Conservation (phyloP, 2,113 vertebrate genomes). For the Melanocharis versteri region DNA sequence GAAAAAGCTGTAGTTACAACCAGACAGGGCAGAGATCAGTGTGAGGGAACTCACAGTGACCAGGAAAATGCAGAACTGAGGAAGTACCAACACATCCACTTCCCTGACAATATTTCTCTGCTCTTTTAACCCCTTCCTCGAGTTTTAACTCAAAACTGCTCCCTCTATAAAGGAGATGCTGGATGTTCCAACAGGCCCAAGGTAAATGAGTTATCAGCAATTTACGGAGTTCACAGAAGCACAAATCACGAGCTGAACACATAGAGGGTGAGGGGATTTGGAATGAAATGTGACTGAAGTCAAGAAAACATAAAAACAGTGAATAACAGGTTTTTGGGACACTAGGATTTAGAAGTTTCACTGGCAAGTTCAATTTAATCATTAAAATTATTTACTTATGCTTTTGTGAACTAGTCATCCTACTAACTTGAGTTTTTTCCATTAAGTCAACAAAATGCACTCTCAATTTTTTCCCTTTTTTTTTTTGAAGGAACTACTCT, state of each 20-base stretch:
- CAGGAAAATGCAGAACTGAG: neutral
- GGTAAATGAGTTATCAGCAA: neutral
- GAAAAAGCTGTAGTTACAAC: neutral
- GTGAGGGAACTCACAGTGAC: neutral
- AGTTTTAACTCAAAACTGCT: neutral
- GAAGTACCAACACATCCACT: neutral
- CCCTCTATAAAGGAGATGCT: neutral
- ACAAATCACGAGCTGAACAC: neutral
- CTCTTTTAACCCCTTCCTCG: neutral
- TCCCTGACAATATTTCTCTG: neutral
- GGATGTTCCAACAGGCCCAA: neutral
- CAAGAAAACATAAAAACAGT: neutral
- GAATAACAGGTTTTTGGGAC: neutral
- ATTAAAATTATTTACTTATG: neutral
- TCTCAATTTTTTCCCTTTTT: neutral
- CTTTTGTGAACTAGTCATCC: neutral
- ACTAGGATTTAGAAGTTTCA: neutral
- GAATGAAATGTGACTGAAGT: neutral
- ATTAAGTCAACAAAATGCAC: neutral
- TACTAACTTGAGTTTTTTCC: neutral
- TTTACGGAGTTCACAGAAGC: neutral
- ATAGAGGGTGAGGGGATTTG: rapidly evolving
- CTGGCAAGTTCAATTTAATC: neutral
- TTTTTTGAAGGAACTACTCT: neutral
- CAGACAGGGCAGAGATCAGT: neutral